Conservation (phyloP, 2,113 vertebrate genomes). For the Neolamprologus tretocephalus region DNA sequence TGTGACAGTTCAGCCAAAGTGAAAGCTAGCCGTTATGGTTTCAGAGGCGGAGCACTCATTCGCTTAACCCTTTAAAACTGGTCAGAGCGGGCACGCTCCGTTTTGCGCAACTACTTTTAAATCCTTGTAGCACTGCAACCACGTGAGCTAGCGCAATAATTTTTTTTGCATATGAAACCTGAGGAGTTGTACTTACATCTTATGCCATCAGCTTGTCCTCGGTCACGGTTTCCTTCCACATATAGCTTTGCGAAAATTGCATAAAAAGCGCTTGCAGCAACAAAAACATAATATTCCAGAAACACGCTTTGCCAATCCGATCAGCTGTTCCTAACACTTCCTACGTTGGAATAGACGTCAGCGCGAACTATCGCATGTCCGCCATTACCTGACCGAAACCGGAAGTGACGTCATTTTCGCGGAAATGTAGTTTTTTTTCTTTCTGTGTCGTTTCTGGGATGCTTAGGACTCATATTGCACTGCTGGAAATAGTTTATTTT, state of each 20-base stretch:
- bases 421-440: too few relatives aligned
- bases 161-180: accelerated
- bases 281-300: too few relatives aligned
- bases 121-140: accelerated
- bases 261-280: accelerated
- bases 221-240: accelerated
- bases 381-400: accelerated
- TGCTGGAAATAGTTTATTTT: too few relatives aligned
- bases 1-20: neutral
- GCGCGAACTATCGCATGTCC: too few relatives aligned
- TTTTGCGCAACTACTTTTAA: too few relatives aligned
- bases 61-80: neutral
- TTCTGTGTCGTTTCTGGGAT: too few relatives aligned
- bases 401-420: accelerated
- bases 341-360: accelerated
- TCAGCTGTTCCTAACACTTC: accelerated
- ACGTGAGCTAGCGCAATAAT: accelerated
- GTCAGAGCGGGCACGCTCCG: too few relatives aligned
- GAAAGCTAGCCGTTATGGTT: neutral
- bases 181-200: too few relatives aligned
- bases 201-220: accelerated
- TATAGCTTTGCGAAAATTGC: accelerated
- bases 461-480: too few relatives aligned
- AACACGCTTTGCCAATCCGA: accelerated
- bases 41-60: neutral